Base-by-base conservation (phyloP, 2,888 invertebrate genomes). In the Eutolmus rufibarbis region DNA sequence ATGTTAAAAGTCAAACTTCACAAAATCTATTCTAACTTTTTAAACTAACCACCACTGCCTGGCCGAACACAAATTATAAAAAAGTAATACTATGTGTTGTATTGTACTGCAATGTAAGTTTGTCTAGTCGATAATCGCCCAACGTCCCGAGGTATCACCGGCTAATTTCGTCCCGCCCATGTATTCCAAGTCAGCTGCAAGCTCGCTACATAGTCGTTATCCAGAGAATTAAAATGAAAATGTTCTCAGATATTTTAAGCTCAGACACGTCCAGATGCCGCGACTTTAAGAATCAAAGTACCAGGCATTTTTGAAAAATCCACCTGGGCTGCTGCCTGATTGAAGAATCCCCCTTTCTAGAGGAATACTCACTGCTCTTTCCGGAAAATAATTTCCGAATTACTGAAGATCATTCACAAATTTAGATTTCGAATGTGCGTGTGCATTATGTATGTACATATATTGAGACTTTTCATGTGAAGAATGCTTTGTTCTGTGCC, bases 311-410 rank as follows among this genome's bases (percentile, higher is more conserved):
- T 85, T 28, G 34, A 85, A 43, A 74, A 12, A 74, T 74, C 85
- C 31, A 31, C 43, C 51, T 46, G 74, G 74, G 31, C n/a, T 74
- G 31, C 51, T n/a, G 16, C 23, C 57, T 7, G 2, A 40, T 31
- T 3, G 28, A 84, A 16, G 28, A 56, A 34, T 43, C 37, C 28
- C 43, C 23, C 9, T 37, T 9, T 74, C 46, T 19, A 28, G 16
- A 28, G 5, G 37, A 85, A 46, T 37, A 40, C 74, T 46, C 46
- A 85, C 43, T 46, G 37, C 14, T 34, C 43, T 85, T 85, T 85
- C 85, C 85, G 85, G 85, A 74, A 85, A 85, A 85, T 85, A 16
- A 85, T 82, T 82, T 82, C 82, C 82, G 81, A 81, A 56, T 57
- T 46, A 7, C 37, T 66, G 82, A 82, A 37, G 82, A 82, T 82